A percentile compares a stretch with the other conserved stretches of the same genome.
Conservation (phyloP, 2,888 invertebrate genomes). For the Ganaspis brasiliensis region DNA sequence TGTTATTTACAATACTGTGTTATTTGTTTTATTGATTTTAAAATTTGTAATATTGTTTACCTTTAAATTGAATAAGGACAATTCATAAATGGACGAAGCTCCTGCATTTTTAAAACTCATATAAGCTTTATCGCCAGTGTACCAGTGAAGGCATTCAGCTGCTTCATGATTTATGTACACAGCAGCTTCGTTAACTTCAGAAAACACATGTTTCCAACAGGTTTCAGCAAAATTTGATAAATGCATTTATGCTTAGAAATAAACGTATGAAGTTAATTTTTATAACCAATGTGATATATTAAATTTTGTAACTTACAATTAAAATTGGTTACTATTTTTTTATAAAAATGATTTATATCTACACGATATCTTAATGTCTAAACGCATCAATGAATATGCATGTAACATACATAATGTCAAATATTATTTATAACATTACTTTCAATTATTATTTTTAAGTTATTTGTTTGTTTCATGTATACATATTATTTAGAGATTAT, state of each 20-base stretch:
- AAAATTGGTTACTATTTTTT: no score
- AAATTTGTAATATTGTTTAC: conserved; percentile 61
- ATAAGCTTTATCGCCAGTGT: conserved; percentile 83
- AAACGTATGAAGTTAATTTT: no score
- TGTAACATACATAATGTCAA: no score
- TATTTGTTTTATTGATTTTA: conserved; percentile 80
- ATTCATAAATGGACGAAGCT: conserved; percentile 84
- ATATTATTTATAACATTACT: no score
- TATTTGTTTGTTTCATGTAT: no score
- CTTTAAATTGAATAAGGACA: conserved; percentile 81
- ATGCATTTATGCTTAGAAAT: not conserved
- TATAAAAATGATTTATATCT: no score
- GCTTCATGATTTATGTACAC: conserved; percentile 85
- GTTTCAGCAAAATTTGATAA: not conserved
- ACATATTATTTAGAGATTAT: no score
- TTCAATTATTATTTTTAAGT: no score
- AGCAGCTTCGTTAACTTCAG: conserved; percentile 84
- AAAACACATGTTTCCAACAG: conserved; percentile 85
- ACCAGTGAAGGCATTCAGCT: conserved; percentile 87
- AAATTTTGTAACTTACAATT: no score
- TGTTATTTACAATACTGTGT: not conserved
- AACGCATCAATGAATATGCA: no score
- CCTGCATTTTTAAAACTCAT: conserved; percentile 83
- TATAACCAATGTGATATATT: no score
- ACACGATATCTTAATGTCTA: no score